phyloP scores from a whole-genome alignment of 2,888 invertebrate species.

The Lottia scabra region DNA sequence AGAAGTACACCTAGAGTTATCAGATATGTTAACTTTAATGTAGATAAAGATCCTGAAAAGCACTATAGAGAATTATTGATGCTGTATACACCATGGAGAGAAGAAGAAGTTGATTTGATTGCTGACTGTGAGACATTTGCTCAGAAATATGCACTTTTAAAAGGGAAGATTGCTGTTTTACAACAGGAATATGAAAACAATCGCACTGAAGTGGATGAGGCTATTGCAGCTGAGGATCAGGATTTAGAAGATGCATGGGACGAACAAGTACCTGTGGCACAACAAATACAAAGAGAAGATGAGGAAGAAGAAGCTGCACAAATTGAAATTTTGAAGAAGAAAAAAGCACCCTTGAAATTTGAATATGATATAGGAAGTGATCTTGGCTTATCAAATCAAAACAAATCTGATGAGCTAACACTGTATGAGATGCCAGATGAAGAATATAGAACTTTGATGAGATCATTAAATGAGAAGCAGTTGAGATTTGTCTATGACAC shows the following conservation, averaged over 20 bases:
- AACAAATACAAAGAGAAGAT: not conserved
- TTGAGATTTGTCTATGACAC: slow-evolving; percentile 30
- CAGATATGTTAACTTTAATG: slow-evolving; percentile 37
- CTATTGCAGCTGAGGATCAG: not conserved
- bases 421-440: slow-evolving; percentile 30
- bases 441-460: slow-evolving; percentile 29
- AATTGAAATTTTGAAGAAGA: not conserved
- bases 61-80: slow-evolving; percentile 50
- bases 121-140: no score
- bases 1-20: slow-evolving; percentile 18
- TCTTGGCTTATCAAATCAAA: slow-evolving; percentile 25
- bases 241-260: not conserved
- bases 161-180: no score
- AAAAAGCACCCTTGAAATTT: slow-evolving; percentile 24
- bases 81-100: slow-evolving; percentile 55
- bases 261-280: not conserved
- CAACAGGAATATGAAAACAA: not conserved
- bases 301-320: not conserved
- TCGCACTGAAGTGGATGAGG: not conserved
- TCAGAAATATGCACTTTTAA: no score
- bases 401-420: slow-evolving; percentile 13
- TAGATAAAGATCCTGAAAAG: slow-evolving; percentile 39
- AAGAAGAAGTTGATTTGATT: slow-evolving; percentile 38
- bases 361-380: slow-evolving; percentile 33
- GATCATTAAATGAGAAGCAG: slow-evolving; percentile 31